phyloP scores from a whole-genome alignment of 2,888 invertebrate species.

The Cerastis rubricosa region DNA sequence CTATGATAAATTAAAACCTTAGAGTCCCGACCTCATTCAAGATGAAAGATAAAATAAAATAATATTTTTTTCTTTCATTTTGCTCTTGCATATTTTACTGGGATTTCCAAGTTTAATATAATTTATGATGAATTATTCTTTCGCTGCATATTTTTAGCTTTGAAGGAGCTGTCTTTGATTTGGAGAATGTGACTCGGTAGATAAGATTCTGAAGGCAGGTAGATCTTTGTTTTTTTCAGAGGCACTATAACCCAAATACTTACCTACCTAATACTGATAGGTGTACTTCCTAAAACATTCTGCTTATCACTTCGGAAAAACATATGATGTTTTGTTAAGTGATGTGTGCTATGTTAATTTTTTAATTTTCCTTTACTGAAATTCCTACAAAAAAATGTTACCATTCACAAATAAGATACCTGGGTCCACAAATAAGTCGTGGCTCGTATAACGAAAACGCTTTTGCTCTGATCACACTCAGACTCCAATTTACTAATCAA shows the following conservation, averaged over 20 bases:
- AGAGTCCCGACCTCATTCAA: not conserved
- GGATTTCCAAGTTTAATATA: not conserved
- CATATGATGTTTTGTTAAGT: not conserved
- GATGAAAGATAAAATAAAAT: not conserved
- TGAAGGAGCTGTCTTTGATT: not conserved
- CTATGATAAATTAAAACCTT: conserved; percentile 26
- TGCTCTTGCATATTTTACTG: not conserved
- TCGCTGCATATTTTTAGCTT: not conserved
- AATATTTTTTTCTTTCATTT: not conserved
- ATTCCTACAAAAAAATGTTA: too few relatives aligned
- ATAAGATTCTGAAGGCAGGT: not conserved
- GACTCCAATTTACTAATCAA: not conserved
- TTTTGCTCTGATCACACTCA: not conserved
- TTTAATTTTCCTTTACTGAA: not conserved
- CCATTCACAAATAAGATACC: too few relatives aligned
- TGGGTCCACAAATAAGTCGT: too few relatives aligned
- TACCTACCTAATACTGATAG: not conserved
- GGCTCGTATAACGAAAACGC: not conserved
- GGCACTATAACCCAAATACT: too few relatives aligned
- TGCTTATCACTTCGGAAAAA: not conserved
- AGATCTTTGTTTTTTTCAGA: not conserved
- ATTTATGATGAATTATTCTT: conserved; percentile 10
- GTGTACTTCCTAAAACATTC: not conserved
- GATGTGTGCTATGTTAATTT: not conserved
- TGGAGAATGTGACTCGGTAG: not conserved